Percentiles rank a stretch among this genome's conserved stretches.
Evolutionary conservation across 1,140 invertebrate genomes (phyloP).

Genomic region (Temnothorax longispinosus): DNA sequence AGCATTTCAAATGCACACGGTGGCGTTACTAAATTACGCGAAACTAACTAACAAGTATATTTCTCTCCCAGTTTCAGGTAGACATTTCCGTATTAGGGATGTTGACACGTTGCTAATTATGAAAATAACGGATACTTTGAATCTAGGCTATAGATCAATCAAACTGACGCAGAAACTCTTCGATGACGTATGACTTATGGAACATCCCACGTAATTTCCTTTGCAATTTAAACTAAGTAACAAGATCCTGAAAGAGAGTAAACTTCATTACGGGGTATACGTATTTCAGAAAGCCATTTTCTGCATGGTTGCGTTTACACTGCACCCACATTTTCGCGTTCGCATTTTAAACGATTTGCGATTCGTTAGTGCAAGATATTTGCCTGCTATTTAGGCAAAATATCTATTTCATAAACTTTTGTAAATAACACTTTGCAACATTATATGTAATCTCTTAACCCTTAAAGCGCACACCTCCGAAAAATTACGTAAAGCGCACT

Average conservation of each 20-base stretch:
- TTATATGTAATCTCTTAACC: too few relatives aligned
- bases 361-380: conserved; percentile 7
- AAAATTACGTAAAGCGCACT: too few relatives aligned
- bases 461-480: too few relatives aligned
- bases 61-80: background rate
- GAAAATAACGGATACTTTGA: conserved; percentile 22
- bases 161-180: conserved; percentile 22
- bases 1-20: background rate
- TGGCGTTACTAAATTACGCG: background rate
- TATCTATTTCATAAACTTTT: background rate
- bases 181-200: conserved; percentile 27
- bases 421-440: background rate
- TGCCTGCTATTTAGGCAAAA: background rate
- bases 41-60: conserved; percentile 2
- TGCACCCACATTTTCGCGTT: conserved; percentile 12
- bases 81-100: conserved; percentile 3
- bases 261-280: conserved; percentile 51
- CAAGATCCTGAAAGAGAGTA: conserved; percentile 41
- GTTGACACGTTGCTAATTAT: conserved; percentile 8
- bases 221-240: conserved; percentile 50
- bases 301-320: conserved; percentile 49
- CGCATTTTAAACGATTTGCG: conserved; percentile 21
- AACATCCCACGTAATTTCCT: conserved; percentile 42
- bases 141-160: conserved; percentile 24
- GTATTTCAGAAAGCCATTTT: conserved; percentile 54